phyloP scores from a whole-genome alignment of 2,797 vertebrate genomes.

The Paguma larvata region DNA sequence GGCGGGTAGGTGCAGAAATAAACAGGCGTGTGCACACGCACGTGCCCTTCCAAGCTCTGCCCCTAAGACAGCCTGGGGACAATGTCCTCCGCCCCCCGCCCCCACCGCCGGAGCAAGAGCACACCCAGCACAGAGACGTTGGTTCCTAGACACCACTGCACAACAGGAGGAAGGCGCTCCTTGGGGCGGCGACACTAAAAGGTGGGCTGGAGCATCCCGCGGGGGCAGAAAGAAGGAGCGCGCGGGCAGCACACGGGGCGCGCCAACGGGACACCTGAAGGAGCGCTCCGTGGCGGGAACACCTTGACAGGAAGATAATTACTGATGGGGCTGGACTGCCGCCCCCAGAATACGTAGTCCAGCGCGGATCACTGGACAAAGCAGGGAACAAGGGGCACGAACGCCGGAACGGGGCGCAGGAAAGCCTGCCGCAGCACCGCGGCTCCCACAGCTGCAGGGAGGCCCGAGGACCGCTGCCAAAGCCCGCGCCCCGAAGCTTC shows the following conservation, averaged over 20 bases:
- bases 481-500: neutral
- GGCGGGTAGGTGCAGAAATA: neutral
- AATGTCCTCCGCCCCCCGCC: rapidly evolving
- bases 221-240: neutral
- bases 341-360: neutral
- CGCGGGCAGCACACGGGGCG: rapidly evolving
- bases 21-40: rapidly evolving
- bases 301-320: neutral
- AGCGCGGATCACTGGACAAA: no score
- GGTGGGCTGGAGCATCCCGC: neutral
- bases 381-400: no score
- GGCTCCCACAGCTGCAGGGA: rapidly evolving
- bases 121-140: no score
- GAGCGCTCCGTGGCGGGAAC: rapidly evolving
- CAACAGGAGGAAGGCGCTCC: neutral
- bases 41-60: rapidly evolving
- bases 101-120: no score
- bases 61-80: neutral
- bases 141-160: neutral
- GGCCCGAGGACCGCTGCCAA: rapidly evolving
- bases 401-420: neutral
- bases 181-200: neutral
- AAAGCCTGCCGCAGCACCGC: neutral
- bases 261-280: neutral
- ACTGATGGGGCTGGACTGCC: no score